Evolutionary conservation across 1,140 invertebrate species (phyloP), one percentile per base, ranked within the genome.

Genomic region (Drosophila orena): DNA sequence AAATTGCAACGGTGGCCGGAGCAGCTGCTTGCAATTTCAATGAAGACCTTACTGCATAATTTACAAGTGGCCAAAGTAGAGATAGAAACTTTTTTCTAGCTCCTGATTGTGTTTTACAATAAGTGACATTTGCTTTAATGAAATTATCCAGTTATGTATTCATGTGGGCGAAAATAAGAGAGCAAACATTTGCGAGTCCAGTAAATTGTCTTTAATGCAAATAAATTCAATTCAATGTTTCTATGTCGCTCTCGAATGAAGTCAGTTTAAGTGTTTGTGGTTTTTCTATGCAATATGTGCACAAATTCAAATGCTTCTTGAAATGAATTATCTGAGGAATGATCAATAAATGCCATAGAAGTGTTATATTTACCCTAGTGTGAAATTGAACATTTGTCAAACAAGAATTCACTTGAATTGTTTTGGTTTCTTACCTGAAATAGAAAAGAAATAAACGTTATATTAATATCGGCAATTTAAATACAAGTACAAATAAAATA

Each of bases 11-110:
- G 30, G 59, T 55, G 69, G 66, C 47, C 64, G 35, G 46, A 74
- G 66, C 84, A 88, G 84, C 79, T 88, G 84, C 46, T 74, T 73
- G 84, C 84, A 77, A 89, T 83, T 88, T 79, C 57, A 65, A 59
- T 64, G 49, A 77, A 88, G 77, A 70, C 68, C 71, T 74, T 88
- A 84, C 89, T 88, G 84, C 84, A 88, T 88, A 88, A 89, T 84
- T 88, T 84, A 88, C 83, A 89, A 83, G 83, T 77, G 66, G 83
- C 79, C 72, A 81, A 73, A 62, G 74, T 62, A 58, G 62, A 77
- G 42, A 68, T 59, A 60, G 74, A 60, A 55, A 58, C 53, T 37
- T 62, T 53, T 53, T 71, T 34, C 5, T 30, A 15, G 44, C 27
- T 42, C 24, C 22, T 64, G 30, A 30, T 30, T 75, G 78, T 79